Evolutionary conservation across 2,797 vertebrate genomes (phyloP).

Genomic region (Cichlasoma orientale): DNA sequence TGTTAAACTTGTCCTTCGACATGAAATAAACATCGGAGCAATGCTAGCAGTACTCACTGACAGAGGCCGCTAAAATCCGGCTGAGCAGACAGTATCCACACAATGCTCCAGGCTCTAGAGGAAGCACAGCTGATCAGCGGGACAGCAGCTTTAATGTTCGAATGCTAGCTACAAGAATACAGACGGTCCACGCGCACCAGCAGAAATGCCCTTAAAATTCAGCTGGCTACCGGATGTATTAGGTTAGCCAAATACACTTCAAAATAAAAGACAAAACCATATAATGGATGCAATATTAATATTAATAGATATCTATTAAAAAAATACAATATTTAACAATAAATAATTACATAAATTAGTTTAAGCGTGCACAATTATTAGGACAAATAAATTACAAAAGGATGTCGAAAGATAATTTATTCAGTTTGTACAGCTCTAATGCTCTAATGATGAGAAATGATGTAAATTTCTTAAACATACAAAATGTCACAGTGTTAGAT

Average conservation of each 20-base stretch:
- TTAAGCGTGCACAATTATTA: background rate
- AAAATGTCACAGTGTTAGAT: background rate
- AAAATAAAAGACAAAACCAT: constrained; percentile 25
- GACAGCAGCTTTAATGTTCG: background rate
- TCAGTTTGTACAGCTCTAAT: background rate
- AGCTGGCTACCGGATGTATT: constrained; percentile 18
- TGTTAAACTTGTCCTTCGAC: constrained; percentile 3
- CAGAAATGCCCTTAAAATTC: constrained; percentile 3
- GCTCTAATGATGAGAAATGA: background rate
- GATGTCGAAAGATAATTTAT: background rate
- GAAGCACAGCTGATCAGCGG: background rate
- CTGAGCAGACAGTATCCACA: background rate
- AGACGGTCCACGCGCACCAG: background rate
- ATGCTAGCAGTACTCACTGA: constrained; percentile 33
- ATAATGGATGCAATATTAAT: background rate
- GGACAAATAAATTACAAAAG: background rate
- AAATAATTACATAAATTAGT: background rate
- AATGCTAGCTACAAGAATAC: background rate
- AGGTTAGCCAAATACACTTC: constrained; percentile 15
- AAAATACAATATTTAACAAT: too few relatives aligned
- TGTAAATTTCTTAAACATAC: background rate
- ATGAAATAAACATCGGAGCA: background rate
- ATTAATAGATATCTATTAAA: background rate
- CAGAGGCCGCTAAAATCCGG: background rate
- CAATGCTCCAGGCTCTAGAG: background rate